A percentile compares a stretch with the other conserved stretches of the same genome.
These are phyloP conservation scores for Alca torda DNA, from an alignment of 2,797 vertebrate genomes.

Conservation along the genomic window DNA sequence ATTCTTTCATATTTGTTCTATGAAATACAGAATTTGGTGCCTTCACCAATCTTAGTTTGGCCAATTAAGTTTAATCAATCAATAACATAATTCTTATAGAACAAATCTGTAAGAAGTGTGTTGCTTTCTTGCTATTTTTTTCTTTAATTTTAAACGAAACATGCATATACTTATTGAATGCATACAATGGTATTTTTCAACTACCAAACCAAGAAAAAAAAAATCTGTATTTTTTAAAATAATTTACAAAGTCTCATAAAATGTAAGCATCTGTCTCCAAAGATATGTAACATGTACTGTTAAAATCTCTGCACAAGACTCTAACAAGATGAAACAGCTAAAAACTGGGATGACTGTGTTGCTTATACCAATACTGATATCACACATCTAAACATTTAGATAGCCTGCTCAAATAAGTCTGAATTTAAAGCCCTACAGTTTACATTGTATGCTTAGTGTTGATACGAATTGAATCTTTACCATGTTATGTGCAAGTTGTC, in stretches of 20 bases:
- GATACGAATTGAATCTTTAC: neutral
- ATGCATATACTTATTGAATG: neutral
- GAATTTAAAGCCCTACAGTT: neutral
- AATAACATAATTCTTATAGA: neutral
- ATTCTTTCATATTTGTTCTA: neutral
- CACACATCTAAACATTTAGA: neutral
- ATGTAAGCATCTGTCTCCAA: neutral
- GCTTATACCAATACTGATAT: neutral
- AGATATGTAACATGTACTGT: neutral
- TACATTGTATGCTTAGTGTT: constrained; percentile 9
- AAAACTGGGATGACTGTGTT: neutral
- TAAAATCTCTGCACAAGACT: neutral
- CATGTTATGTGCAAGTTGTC: constrained; percentile 2
- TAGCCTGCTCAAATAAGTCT: neutral
- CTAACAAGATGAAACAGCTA: neutral
- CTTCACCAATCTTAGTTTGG: neutral
- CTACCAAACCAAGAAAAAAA: neutral
- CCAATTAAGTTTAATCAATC: neutral
- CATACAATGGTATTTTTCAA: neutral
- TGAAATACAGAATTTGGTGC: neutral
- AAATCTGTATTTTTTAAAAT: neutral
- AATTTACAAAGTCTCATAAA: neutral
- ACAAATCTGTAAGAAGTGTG: neutral
- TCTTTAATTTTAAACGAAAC: neutral
- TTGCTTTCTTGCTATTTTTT: neutral